These are phyloP conservation scores for Arvicanthis niloticus DNA, from an alignment of 2,113 vertebrate genomes.

Conservation along the genomic window DNA sequence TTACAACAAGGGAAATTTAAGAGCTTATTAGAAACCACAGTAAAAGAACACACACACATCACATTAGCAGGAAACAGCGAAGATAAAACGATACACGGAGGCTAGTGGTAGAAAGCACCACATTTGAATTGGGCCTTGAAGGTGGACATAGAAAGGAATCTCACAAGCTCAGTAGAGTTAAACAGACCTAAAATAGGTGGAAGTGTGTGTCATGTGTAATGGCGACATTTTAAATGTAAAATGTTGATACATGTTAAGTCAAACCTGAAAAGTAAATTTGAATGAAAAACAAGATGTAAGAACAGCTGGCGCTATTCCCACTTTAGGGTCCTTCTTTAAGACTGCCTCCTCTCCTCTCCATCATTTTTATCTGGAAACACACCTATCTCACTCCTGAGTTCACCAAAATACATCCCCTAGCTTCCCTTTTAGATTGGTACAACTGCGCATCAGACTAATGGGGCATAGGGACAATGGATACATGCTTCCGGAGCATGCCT, in stretches of 20 bases:
- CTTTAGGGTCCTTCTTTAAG: neutral
- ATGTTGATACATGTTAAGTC: neutral
- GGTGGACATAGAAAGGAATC: neutral
- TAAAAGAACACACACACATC: constrained; percentile 22
- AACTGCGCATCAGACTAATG: neutral
- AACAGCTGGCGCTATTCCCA: neutral
- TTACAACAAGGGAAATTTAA: constrained; percentile 53
- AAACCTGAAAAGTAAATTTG: neutral
- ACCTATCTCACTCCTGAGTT: neutral
- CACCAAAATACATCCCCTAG: neutral
- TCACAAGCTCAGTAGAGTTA: neutral
- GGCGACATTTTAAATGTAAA: neutral
- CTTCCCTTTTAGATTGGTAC: neutral
- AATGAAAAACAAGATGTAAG: neutral
- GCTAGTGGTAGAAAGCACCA: neutral
- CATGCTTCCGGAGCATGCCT: neutral
- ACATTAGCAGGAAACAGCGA: constrained; percentile 24
- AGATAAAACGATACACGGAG: constrained; percentile 27
- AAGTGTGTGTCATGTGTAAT: neutral
- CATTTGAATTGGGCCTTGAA: neutral
- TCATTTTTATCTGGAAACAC: neutral
- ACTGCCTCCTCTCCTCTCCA: neutral
- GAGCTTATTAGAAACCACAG: constrained; percentile 50
- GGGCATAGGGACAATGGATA: neutral
- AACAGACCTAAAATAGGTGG: neutral